Evolutionary conservation across 2,113 vertebrate species (phyloP).

Genomic region (Pluvianellus socialis): DNA sequence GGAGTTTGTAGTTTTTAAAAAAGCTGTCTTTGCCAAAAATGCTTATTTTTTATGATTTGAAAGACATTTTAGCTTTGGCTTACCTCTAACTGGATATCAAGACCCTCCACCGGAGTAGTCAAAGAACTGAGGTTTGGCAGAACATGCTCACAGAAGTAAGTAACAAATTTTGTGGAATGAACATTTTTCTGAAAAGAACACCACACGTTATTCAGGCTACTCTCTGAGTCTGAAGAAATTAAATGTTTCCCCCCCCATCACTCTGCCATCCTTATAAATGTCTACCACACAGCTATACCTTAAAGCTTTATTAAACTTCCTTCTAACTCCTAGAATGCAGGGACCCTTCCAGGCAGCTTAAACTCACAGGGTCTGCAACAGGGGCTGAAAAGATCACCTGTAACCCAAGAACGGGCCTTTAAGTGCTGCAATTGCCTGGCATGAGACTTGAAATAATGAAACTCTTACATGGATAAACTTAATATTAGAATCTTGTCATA

Average conservation of each 20-base stretch:
- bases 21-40: neutral
- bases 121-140: conserved; percentile 91
- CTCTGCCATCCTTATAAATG: neutral
- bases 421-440: neutral
- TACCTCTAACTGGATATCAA: conserved; percentile 98
- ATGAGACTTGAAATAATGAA: neutral
- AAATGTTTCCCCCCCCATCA: neutral
- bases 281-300: too few species aligned
- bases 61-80: conserved; percentile 32
- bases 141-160: conserved; percentile 96
- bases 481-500: neutral
- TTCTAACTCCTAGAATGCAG: neutral
- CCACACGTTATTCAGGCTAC: neutral
- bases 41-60: neutral
- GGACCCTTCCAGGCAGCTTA: neutral
- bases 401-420: neutral
- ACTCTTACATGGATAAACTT: neutral
- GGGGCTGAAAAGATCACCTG: neutral
- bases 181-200: conserved; percentile 91
- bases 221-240: neutral
- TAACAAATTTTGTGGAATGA: conserved; percentile 96
- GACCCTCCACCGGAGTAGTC: conserved; percentile 90
- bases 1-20: neutral
- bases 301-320: neutral
- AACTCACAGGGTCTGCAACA: neutral